These are phyloP conservation scores for Mastomys natalensis DNA, from an alignment of 2,113 vertebrate genomes.

Conservation along the genomic window DNA sequence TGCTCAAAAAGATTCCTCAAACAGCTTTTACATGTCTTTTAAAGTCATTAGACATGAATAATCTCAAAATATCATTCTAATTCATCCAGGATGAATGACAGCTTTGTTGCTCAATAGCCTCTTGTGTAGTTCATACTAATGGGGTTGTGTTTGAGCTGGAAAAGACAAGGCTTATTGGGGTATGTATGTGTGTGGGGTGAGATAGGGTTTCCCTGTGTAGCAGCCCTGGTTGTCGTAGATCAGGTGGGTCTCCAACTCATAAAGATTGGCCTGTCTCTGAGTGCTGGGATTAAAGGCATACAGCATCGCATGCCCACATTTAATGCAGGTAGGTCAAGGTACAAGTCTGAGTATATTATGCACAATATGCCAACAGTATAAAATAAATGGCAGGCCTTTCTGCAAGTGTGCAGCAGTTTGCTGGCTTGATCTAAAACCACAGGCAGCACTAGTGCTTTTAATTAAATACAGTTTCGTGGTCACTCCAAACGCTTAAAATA, in stretches of 20 bases:
- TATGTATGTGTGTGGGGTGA: background rate
- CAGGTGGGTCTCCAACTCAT: background rate
- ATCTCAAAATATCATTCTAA: conserved; percentile 1
- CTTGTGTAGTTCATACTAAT: background rate
- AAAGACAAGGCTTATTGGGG: background rate
- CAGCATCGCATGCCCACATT: background rate
- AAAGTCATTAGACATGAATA: conserved; percentile 14
- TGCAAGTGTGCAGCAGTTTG: background rate
- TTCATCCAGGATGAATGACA: background rate
- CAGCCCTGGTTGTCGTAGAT: background rate
- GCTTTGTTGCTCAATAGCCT: background rate
- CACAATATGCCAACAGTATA: background rate
- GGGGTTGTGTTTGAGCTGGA: background rate
- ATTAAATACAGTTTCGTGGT: background rate
- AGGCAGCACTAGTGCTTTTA: background rate
- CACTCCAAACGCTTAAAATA: background rate
- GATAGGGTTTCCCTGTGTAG: background rate
- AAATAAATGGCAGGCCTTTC: background rate
- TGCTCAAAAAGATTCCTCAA: background rate
- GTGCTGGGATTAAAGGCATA: background rate
- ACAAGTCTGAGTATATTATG: background rate
- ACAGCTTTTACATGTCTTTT: background rate
- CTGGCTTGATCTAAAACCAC: background rate
- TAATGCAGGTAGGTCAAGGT: background rate
- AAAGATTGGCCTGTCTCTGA: background rate